Base-by-base conservation (phyloP, 2,888 invertebrate genomes). In the Melieria omissa region DNA sequence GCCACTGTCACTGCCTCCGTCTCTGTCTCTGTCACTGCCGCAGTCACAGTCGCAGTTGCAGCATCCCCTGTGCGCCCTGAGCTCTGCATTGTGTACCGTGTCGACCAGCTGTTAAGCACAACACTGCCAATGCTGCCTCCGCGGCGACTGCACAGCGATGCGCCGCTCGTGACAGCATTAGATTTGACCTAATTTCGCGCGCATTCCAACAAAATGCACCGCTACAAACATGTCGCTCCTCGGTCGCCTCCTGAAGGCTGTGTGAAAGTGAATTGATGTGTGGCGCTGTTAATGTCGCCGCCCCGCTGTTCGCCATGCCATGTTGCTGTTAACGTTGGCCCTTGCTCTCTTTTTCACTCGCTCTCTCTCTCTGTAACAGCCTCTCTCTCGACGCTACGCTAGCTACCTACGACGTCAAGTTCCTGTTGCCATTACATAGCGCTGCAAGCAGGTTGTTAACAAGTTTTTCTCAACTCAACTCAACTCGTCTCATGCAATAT, bases 181-280 rank as follows among this genome's bases (percentile, higher is more conserved):
- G 73, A 72, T 73, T 74, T 76, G 72, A 72, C 74, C 73, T 65
- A 74, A 66, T 75, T 73, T 71, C 49, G 47, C 58, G 65, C 10
- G 12, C 46, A 14, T 10, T n/a, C 16, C 4, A 5, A 46, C 41
- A 10, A 57, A n/a, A n/a, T 29, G 29, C 29, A 29, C 29, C 29
- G 29, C 29, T 29, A 29, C 29, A 29, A 29, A 29, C 29, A 29
- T 29, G 29, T 29, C 29, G 29, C 29, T 58, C 66, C 47, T 58
- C 67, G 60, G 60, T 7, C 67, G 52, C 52, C 49, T 60, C 61
- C 61, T 67, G 67, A 67, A 67, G 67, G 67, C 67, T 67, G 67
- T 67, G 29, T 67, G 67, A 67, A 67, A 67, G 67, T 67, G 67
- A 67, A 67, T 58, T 67, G 61, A n/a, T 44, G 42, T 57, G 44